Conservation (phyloP, 2,113 vertebrate species). For the Coptodon bakossiorum region DNA sequence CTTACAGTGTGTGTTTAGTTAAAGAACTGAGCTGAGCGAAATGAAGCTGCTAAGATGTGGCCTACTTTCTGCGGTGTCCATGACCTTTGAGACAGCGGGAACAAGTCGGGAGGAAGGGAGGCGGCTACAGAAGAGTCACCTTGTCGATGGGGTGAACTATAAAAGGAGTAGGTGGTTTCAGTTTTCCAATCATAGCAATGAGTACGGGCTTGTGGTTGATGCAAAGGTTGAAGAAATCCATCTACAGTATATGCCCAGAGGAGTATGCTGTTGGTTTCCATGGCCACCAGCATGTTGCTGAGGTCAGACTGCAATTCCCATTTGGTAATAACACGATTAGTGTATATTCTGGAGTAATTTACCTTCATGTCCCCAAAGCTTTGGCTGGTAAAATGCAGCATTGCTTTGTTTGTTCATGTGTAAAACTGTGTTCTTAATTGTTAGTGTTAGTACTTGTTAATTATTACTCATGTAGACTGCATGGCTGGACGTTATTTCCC, state of each 20-base stretch:
- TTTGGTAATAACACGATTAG: neutral
- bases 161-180: neutral
- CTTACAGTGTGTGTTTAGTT: neutral
- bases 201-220: neutral
- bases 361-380: neutral
- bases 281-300: slow-evolving; percentile 7
- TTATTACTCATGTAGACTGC: slow-evolving; percentile 45
- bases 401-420: neutral
- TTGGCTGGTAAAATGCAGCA: neutral
- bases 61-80: slow-evolving; percentile 28
- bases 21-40: neutral
- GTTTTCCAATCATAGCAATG: slow-evolving; percentile 2
- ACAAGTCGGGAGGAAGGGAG: neutral
- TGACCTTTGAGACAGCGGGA: slow-evolving; percentile 31
- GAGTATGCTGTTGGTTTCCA: slow-evolving; percentile 22
- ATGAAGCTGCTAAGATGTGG: neutral
- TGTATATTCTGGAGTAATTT: neutral
- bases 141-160: neutral
- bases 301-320: neutral
- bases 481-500: slow-evolving; percentile 28
- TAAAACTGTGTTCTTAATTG: neutral
- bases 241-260: neutral
- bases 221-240: neutral
- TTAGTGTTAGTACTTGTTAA: neutral
- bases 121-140: neutral